A percentile compares a stretch with the other conserved stretches of the same genome.
Evolutionary conservation across 2,797 vertebrate species (phyloP).

Genomic region (Rhinella marina): DNA sequence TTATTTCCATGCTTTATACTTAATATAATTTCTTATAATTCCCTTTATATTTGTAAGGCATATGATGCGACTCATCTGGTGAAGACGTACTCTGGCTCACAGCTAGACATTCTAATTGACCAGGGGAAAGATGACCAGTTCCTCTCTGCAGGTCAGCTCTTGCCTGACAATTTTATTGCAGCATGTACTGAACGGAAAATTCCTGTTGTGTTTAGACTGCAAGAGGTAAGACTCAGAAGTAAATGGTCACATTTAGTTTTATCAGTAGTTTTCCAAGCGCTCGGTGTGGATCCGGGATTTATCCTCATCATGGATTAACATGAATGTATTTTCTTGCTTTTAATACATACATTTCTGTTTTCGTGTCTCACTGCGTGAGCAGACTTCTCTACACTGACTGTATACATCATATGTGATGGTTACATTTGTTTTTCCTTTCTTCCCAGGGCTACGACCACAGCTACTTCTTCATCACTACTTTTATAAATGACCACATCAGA

Average conservation of each 20-base stretch:
- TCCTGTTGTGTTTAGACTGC: constrained; percentile 91
- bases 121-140: constrained; percentile 96
- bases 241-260: not conserved
- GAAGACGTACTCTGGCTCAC: constrained; percentile 81
- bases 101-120: constrained; percentile 91
- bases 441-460: constrained; percentile 94
- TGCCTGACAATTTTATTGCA: constrained; percentile 93
- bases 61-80: constrained; percentile 89
- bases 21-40: not conserved
- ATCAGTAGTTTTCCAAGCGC: not conserved
- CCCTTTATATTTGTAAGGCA: constrained; percentile 69
- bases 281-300: not conserved
- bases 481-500: constrained; percentile 91
- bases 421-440: not conserved
- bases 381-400: not conserved
- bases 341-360: not conserved
- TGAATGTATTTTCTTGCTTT: not conserved
- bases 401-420: not conserved
- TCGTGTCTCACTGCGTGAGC: not conserved
- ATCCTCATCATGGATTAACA: not conserved
- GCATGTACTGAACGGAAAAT: constrained; percentile 90
- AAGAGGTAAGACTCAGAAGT: constrained; percentile 80
- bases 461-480: constrained; percentile 94
- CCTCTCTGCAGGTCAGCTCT: constrained; percentile 87
- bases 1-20: not conserved